phyloP scores from a whole-genome alignment of 2,888 invertebrate genomes.

The Euphydryas editha region DNA sequence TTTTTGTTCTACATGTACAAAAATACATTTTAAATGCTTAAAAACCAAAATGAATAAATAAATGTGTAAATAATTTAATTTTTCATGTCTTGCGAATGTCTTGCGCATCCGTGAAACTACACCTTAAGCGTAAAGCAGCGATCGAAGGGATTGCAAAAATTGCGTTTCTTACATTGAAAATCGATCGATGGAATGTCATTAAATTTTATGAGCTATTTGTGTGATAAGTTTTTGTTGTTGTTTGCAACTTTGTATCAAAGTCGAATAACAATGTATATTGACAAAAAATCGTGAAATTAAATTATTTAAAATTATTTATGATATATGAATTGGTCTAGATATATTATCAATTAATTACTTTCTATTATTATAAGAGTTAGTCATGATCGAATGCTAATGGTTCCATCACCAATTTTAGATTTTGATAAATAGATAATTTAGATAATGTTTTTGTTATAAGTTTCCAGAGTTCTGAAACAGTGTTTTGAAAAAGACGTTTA shows the following conservation, averaged over 20 bases:
- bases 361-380: too few relatives aligned
- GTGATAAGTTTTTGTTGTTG: constrained; percentile 45
- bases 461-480: too few relatives aligned
- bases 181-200: constrained; percentile 65
- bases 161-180: constrained; percentile 59
- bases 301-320: too few relatives aligned
- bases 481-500: too few relatives aligned
- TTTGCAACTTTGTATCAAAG: constrained; percentile 23
- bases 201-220: constrained; percentile 75
- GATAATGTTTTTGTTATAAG: too few relatives aligned
- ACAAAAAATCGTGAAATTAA: neutral
- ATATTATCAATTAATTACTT: too few relatives aligned
- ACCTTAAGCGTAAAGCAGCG: constrained; percentile 63
- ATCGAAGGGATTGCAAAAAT: constrained; percentile 69
- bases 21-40: neutral
- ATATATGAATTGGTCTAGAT: too few relatives aligned
- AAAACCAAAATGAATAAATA: neutral
- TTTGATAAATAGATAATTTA: too few relatives aligned
- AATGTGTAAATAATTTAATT: neutral
- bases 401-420: too few relatives aligned
- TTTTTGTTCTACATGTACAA: neutral
- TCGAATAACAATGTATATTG: constrained; percentile 3
- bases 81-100: neutral
- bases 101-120: constrained; percentile 42
- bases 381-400: too few relatives aligned